Percentiles rank a stretch among this genome's conserved stretches.
phyloP scores from a whole-genome alignment of 2,888 invertebrate genomes.

The Meganola albula region DNA sequence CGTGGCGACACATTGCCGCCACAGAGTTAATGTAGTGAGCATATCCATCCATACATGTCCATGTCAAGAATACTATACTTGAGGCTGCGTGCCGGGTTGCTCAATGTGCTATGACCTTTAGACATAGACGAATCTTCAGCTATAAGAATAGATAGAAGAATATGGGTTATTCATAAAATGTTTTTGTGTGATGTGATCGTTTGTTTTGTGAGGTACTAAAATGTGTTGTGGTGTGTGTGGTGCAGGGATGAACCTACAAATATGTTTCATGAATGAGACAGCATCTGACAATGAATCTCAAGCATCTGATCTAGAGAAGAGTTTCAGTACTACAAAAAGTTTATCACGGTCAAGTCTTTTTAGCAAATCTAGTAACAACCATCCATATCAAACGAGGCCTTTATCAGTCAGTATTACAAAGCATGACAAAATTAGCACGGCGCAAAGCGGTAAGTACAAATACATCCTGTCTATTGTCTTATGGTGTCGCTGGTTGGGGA shows the following conservation, averaged over 20 bases:
- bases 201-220: too few species aligned
- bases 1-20: too few species aligned
- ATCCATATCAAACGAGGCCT: constrained; percentile 71
- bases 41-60: too few species aligned
- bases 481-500: constrained; percentile 17
- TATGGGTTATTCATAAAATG: too few species aligned
- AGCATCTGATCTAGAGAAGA: constrained; percentile 83
- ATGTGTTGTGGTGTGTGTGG: constrained; percentile 38
- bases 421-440: constrained; percentile 62
- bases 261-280: constrained; percentile 97
- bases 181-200: constrained; percentile 40
- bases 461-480: constrained; percentile 37
- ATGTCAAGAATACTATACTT: too few species aligned
- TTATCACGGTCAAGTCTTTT: constrained; percentile 62
- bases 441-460: constrained; percentile 67
- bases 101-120: too few species aligned
- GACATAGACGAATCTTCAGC: too few species aligned
- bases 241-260: constrained; percentile 93
- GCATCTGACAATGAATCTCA: constrained; percentile 90
- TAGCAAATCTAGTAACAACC: constrained; percentile 64
- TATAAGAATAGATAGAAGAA: too few species aligned
- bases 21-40: too few species aligned
- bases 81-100: too few species aligned
- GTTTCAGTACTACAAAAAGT: constrained; percentile 55
- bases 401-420: constrained; percentile 68